A percentile compares a stretch with the other conserved stretches of the same genome.
phyloP scores from a whole-genome alignment of 2,888 invertebrate species.

The Noctua janthe region DNA sequence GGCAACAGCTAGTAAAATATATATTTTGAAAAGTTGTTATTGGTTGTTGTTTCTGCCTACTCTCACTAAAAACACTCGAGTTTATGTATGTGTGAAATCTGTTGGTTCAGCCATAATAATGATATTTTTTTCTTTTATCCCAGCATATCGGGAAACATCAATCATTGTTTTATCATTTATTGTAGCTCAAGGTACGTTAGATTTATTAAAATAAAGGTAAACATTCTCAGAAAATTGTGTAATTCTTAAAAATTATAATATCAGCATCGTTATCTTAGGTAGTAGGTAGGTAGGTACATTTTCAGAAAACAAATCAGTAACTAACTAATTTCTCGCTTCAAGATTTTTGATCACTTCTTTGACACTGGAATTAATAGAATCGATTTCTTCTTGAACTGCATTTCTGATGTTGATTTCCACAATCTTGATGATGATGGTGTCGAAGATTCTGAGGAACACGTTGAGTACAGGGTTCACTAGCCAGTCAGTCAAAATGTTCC shows the following conservation, averaged over 20 bases:
- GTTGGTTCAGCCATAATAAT: background rate
- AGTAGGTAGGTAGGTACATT: slow-evolving; percentile 18
- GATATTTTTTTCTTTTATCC: no score
- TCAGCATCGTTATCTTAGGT: slow-evolving; percentile 18
- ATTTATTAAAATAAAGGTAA: background rate
- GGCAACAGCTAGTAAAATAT: no score
- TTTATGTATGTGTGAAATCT: background rate
- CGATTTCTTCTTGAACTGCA: slow-evolving; percentile 77
- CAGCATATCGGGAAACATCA: background rate
- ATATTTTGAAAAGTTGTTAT: background rate
- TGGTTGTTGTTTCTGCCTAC: background rate
- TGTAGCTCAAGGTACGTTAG: background rate
- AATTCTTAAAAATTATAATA: slow-evolving; percentile 12
- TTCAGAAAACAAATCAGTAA: background rate
- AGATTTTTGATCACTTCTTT: slow-evolving; percentile 73
- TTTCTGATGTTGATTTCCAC: slow-evolving; percentile 81
- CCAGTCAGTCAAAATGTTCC: slow-evolving; percentile 88
- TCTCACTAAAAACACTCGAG: no score
- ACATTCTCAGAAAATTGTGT: slow-evolving; percentile 9
- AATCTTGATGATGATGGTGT: slow-evolving; percentile 84
- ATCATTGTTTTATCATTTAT: background rate
- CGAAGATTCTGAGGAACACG: slow-evolving; percentile 85
- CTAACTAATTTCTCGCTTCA: slow-evolving; percentile 70
- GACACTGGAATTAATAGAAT: slow-evolving; percentile 80
- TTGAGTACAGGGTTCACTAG: slow-evolving; percentile 85